These are phyloP conservation scores for Alca torda DNA, from an alignment of 2,797 vertebrate genomes.

Conservation along the genomic window DNA sequence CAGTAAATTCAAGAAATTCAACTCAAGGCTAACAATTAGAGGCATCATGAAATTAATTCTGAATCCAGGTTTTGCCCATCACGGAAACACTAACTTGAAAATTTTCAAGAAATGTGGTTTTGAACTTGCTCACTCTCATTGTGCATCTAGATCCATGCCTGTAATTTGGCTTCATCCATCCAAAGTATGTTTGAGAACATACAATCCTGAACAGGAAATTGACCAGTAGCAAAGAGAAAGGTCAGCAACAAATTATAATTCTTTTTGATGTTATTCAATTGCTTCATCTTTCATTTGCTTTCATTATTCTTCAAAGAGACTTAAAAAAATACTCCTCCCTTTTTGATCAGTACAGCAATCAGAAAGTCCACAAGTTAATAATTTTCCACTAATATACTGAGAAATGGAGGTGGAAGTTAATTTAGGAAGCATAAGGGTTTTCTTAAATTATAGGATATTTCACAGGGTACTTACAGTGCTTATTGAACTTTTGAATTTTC, in stretches of 20 bases:
- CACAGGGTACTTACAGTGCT: not conserved
- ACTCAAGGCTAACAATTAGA: not conserved
- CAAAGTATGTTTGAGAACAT: not conserved
- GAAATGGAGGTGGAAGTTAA: constrained; percentile 6
- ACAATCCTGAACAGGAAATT: not conserved
- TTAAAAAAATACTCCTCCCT: not conserved
- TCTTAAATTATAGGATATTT: constrained; percentile 20
- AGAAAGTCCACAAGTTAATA: not conserved
- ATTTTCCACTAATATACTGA: not conserved
- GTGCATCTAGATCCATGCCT: not conserved
- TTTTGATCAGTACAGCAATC: constrained; percentile 30
- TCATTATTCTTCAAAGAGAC: constrained; percentile 46
- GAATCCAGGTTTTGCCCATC: not conserved
- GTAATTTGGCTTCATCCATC: not conserved
- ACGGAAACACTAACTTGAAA: not conserved
- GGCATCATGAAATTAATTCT: not conserved
- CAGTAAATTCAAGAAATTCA: not conserved
- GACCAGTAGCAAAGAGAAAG: not conserved
- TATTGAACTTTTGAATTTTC: constrained; percentile 12
- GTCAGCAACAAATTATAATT: not conserved
- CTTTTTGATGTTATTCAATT: constrained; percentile 19
- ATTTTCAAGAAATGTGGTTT: not conserved
- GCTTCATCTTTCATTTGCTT: constrained; percentile 30
- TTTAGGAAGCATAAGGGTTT: not conserved
- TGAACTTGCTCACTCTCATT: not conserved